Conservation (phyloP, 35 echinoderm and acorn worm species). For the Ophiothrix spiculata region DNA sequence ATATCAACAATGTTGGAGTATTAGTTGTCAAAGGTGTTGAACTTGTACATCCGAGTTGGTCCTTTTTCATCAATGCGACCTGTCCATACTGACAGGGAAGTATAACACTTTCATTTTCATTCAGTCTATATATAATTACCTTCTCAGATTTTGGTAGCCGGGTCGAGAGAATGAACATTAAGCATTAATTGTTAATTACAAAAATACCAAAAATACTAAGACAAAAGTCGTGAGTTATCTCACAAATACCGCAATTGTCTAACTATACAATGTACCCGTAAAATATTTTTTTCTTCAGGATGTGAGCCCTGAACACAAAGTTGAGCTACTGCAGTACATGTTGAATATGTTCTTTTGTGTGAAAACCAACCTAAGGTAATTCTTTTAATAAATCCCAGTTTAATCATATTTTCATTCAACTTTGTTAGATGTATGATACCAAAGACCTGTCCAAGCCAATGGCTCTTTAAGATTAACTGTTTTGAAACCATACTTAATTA, state of each 20-base stretch:
- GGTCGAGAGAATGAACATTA: background rate
- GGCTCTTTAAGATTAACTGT: too few species aligned
- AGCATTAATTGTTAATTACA: background rate
- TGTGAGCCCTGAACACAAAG: background rate
- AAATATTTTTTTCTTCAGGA: background rate
- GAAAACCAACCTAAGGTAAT: background rate
- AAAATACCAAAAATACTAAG: background rate
- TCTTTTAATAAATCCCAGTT: too few species aligned
- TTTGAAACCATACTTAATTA: background rate
- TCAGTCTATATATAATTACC: background rate
- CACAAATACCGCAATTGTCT: background rate
- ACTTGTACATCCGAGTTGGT: too few species aligned
- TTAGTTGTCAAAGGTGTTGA: too few species aligned
- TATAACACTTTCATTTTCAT: too few species aligned
- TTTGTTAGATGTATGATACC: background rate
- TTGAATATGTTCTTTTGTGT: background rate
- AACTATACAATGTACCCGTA: background rate
- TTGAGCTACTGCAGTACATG: background rate
- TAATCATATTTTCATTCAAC: background rate
- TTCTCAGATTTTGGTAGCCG: background rate
- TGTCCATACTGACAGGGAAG: too few species aligned
- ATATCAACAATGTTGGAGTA: too few species aligned
- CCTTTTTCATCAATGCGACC: too few species aligned
- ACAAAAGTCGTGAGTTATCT: background rate
- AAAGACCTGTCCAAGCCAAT: too few species aligned